These are phyloP conservation scores for Micrasema longulum DNA, from an alignment of 1,140 invertebrate species.

Conservation along the genomic window DNA sequence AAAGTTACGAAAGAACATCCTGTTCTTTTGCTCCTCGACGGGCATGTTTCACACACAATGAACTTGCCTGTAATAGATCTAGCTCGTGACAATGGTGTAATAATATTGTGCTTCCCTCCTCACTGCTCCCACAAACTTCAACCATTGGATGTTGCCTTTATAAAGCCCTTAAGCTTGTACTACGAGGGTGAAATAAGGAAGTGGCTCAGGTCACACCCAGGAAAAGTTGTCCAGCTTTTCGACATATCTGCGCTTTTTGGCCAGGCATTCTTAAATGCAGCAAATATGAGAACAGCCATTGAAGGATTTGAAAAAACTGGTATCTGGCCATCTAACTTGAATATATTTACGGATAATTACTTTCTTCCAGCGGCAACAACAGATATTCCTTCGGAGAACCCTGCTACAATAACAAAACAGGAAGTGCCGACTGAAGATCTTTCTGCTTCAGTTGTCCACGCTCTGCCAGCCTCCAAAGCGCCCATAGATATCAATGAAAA, in stretches of 20 bases:
- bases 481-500: no score
- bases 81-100: slow-evolving; percentile 49
- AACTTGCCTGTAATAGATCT: not conserved
- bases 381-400: no score
- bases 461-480: no score
- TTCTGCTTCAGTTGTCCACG: no score
- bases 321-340: not conserved
- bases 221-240: not conserved
- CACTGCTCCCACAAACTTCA: slow-evolving; percentile 61
- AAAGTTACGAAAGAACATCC: not conserved
- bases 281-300: not conserved
- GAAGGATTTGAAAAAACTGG: not conserved
- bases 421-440: no score
- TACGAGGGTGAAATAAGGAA: slow-evolving; percentile 53
- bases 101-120: slow-evolving; percentile 57
- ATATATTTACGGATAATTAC: slow-evolving; percentile 37
- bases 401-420: no score
- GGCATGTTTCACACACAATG: not conserved
- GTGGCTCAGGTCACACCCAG: not conserved
- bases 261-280: not conserved
- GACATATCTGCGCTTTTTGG: not conserved
- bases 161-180: slow-evolving; percentile 59
- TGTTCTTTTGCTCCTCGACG: not conserved
- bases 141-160: slow-evolving; percentile 58
- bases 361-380: slow-evolving; percentile 3